A percentile compares a stretch with the other conserved stretches of the same genome.
phyloP scores from a whole-genome alignment of 2,113 vertebrate species.

The Cyphomyrus plagiostoma region DNA sequence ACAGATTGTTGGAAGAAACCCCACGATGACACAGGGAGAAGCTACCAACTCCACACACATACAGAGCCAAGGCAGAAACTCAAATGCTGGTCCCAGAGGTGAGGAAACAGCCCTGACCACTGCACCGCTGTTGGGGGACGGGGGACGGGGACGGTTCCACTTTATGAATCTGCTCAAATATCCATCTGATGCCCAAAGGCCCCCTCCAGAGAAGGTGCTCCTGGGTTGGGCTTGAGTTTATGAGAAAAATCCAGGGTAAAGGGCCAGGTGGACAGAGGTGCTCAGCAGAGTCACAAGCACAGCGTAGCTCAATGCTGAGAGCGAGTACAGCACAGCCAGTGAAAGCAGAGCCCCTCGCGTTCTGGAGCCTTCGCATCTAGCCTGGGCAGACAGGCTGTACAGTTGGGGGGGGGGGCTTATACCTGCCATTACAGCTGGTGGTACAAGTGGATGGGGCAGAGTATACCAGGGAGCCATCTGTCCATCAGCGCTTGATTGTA shows the following conservation, averaged over 20 bases:
- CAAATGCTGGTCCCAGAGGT: not conserved
- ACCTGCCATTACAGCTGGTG: constrained; percentile 42
- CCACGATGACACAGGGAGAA: not conserved
- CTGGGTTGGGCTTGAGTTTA: not conserved
- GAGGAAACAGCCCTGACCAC: not conserved
- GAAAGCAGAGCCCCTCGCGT: not conserved
- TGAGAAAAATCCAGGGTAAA: not conserved
- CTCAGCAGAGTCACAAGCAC: not conserved
- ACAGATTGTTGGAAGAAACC: not conserved
- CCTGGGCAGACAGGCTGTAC: not conserved
- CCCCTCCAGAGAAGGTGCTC: not conserved
- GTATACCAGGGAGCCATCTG: constrained; percentile 37
- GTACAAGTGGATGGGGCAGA: constrained; percentile 42
- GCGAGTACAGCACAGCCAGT: not conserved
- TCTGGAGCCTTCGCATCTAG: not conserved
- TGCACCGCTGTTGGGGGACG: not conserved
- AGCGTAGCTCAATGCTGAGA: not conserved
- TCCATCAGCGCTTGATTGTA: constrained; percentile 55
- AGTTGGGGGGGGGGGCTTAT: not conserved
- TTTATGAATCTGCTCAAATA: not conserved
- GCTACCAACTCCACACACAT: not conserved
- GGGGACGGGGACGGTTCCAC: too few species aligned
- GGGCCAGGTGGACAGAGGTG: not conserved
- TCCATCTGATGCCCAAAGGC: not conserved
- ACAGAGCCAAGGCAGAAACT: not conserved